These are phyloP conservation scores for Epinotia bilunana DNA, from an alignment of 2,888 invertebrate species.

Conservation along the genomic window DNA sequence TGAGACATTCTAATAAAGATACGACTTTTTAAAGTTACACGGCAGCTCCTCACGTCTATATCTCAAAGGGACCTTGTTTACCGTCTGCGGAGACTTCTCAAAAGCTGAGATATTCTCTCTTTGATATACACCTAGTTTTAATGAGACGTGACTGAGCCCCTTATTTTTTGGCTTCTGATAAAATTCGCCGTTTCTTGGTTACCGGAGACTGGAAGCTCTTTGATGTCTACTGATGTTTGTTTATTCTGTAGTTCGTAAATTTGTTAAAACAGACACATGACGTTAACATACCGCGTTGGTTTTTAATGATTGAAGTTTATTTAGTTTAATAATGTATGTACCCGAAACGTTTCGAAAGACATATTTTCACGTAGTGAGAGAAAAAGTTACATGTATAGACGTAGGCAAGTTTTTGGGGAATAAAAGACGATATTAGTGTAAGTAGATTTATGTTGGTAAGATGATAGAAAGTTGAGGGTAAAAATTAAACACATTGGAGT, in stretches of 20 bases:
- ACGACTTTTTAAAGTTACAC: neutral
- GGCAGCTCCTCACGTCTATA: conserved; percentile 6
- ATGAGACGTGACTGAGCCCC: conserved; percentile 13
- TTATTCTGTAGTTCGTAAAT: neutral
- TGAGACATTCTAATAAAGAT: neutral
- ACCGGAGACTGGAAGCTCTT: conserved; percentile 1
- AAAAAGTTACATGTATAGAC: too few relatives aligned
- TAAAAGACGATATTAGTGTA: too few relatives aligned
- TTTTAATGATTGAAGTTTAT: too few relatives aligned
- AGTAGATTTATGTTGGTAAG: too few relatives aligned
- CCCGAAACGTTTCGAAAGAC: too few relatives aligned
- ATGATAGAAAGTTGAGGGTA: too few relatives aligned
- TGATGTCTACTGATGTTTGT: conserved; percentile 1
- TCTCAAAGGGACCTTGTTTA: conserved; percentile 38
- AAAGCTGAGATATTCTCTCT: conserved; percentile 29
- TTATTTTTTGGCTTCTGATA: conserved; percentile 1
- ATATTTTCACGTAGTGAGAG: too few relatives aligned
- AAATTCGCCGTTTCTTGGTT: neutral
- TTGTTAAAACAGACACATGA: neutral
- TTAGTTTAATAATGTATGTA: too few relatives aligned
- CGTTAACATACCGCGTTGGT: neutral
- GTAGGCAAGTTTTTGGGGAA: too few relatives aligned
- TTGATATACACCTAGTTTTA: conserved; percentile 28
- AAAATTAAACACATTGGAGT: too few relatives aligned
- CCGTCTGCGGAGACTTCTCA: conserved; percentile 32